Percentiles rank a stretch among this genome's conserved stretches.
These are phyloP conservation scores for Romanogobio albipinnatus DNA, from an alignment of 2,113 vertebrate species.

Conservation along the genomic window DNA sequence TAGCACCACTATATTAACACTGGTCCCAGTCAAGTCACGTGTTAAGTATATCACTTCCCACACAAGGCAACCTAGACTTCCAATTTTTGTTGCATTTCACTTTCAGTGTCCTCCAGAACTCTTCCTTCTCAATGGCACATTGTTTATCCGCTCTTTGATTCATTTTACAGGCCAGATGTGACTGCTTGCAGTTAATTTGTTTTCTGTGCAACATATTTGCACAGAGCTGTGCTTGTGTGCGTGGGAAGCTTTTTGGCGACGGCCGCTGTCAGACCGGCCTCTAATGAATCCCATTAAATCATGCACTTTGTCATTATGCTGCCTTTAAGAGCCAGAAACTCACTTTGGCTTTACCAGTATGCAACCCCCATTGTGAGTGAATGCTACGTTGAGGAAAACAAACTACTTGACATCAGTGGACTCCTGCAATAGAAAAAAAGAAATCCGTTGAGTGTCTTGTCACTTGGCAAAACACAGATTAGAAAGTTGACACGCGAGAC, in stretches of 20 bases:
- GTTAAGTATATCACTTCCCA: neutral
- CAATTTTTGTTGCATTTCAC: conserved; percentile 24
- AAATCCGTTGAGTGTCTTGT: conserved; percentile 6
- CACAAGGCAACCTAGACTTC: neutral
- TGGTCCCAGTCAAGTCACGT: neutral
- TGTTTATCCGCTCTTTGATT: conserved; percentile 30
- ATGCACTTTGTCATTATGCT: conserved; percentile 33
- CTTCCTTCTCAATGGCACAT: conserved; percentile 34
- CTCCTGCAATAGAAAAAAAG: conserved; percentile 15
- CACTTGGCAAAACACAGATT: conserved; percentile 9
- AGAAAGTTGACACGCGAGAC: neutral
- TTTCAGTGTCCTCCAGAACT: conserved; percentile 28
- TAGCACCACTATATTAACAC: neutral
- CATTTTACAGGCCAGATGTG: conserved; percentile 50
- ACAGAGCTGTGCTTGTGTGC: conserved; percentile 27
- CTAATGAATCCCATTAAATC: conserved; percentile 52
- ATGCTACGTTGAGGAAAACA: conserved; percentile 41
- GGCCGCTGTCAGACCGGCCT: conserved; percentile 7
- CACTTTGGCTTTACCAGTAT: conserved; percentile 20
- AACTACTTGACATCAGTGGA: conserved; percentile 30
- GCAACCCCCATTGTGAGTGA: conserved; percentile 42
- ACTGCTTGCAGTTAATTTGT: conserved; percentile 51
- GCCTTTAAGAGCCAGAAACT: conserved; percentile 38
- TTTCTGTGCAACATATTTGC: conserved; percentile 41
- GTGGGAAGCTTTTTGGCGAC: conserved; percentile 39